These are phyloP conservation scores for Crotophaga sulcirostris DNA, from an alignment of 2,113 vertebrate species.

Conservation along the genomic window DNA sequence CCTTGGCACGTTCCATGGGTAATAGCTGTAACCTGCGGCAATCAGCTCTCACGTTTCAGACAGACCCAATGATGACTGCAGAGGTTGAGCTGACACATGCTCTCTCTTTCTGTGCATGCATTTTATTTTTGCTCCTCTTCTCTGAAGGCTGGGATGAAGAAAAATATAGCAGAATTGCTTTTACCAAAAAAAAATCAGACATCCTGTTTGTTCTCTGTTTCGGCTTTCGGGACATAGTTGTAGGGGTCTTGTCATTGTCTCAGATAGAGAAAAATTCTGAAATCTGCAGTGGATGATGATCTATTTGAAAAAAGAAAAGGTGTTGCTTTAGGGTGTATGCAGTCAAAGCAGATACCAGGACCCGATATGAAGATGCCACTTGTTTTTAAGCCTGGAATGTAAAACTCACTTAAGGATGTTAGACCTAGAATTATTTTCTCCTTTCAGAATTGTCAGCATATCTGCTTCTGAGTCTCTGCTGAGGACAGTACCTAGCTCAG, in stretches of 20 bases:
- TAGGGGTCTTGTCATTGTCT: not conserved
- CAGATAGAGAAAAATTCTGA: not conserved
- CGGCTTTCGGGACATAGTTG: not conserved
- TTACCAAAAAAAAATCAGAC: not conserved
- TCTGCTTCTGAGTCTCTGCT: not conserved
- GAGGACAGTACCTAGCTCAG: not conserved
- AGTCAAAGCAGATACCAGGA: not conserved
- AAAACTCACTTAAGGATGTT: not conserved
- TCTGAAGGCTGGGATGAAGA: not conserved
- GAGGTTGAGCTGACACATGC: not conserved
- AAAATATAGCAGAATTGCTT: not conserved
- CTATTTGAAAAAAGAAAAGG: not conserved
- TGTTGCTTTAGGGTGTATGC: not conserved
- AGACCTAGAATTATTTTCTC: not conserved
- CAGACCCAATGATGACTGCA: rapidly evolving
- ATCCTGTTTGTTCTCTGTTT: not conserved
- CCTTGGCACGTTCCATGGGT: rapidly evolving
- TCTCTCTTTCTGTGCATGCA: not conserved
- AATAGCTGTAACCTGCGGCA: not conserved
- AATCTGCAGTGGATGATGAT: not conserved
- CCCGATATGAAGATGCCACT: not conserved
- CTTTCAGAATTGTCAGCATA: not conserved
- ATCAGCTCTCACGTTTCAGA: not conserved
- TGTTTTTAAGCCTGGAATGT: not conserved
- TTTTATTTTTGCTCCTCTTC: not conserved